These are phyloP conservation scores for Varanus komodoensis DNA, from an alignment of 2,113 vertebrate genomes.

Conservation along the genomic window DNA sequence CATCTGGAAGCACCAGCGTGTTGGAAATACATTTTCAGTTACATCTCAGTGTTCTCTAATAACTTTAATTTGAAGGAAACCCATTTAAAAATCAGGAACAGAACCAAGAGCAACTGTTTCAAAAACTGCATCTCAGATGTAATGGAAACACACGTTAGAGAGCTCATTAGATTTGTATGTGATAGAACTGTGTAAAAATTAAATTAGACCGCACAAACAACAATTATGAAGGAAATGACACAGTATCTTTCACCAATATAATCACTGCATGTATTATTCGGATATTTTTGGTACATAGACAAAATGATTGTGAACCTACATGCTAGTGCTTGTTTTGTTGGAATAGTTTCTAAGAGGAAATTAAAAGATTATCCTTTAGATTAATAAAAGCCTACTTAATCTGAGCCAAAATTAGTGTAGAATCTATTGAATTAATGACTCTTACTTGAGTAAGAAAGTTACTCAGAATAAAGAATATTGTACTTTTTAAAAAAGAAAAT, in stretches of 20 bases:
- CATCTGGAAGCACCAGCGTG: background rate
- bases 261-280: background rate
- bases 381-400: background rate
- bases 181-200: background rate
- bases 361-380: background rate
- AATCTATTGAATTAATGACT: background rate
- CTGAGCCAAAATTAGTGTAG: background rate
- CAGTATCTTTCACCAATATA: background rate
- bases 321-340: background rate
- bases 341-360: conserved; percentile 11
- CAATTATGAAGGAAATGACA: background rate
- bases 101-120: background rate
- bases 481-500: background rate
- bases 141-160: background rate
- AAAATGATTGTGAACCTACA: background rate
- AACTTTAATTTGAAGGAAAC: background rate
- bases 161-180: background rate
- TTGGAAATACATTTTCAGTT: background rate
- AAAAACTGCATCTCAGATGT: background rate
- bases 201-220: background rate
- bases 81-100: background rate
- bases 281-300: background rate
- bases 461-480: background rate
- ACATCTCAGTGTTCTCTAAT: background rate
- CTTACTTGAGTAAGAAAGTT: background rate